Base-by-base conservation (phyloP, 2,797 vertebrate species). In the Platyrinchus mystaceus region DNA sequence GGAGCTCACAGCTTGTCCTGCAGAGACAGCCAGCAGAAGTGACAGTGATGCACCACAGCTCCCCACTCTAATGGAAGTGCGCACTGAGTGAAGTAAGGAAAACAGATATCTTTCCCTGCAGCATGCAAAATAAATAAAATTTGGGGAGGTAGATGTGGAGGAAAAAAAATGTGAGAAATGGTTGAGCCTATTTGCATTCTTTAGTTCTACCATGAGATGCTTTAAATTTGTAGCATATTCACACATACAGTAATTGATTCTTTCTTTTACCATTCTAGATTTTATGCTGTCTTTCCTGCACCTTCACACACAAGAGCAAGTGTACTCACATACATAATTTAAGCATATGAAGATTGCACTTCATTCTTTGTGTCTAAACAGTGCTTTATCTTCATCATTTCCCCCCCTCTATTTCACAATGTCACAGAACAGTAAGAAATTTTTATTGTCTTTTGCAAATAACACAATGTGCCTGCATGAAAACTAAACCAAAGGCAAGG, bases 71-170 rank as follows among this genome's bases (percentile, higher is more conserved):
- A 11, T 47, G 47, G 41, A 78, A 91, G 24, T 22, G 39, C 76
- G 28, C 32, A 32, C 32, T 32, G 21, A 55, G 28, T 18, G 56
- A 83, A 67, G 26, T 11, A 44, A 76, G 82, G 22, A 88, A 86
- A 87, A 46, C 69, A 79, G 15, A 67, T 41, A 6, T 30, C 22
- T 59, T 56, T 52, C 68, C 15, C 34, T n/a, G 59, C 3, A 56
- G 21, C 24, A 36, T 39, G 14, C 9, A 68, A 78, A 92, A 56
- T 28, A 67, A 78, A 64, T 41, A 50, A 24, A 56, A 77, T 67
- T 0, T 60, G 23, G 32, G 52, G 39, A 50, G 13, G 17, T 8
- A 59, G 28, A 41, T 41, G 13, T 41, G 0, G 1, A 11, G 1
- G 14, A 30, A 4, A 69, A 69, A 77, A 55, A 92, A 44, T 22